Percentiles rank a stretch among this genome's conserved stretches.
Conservation (phyloP, 2,113 vertebrate genomes). For the Orcinus orca region DNA sequence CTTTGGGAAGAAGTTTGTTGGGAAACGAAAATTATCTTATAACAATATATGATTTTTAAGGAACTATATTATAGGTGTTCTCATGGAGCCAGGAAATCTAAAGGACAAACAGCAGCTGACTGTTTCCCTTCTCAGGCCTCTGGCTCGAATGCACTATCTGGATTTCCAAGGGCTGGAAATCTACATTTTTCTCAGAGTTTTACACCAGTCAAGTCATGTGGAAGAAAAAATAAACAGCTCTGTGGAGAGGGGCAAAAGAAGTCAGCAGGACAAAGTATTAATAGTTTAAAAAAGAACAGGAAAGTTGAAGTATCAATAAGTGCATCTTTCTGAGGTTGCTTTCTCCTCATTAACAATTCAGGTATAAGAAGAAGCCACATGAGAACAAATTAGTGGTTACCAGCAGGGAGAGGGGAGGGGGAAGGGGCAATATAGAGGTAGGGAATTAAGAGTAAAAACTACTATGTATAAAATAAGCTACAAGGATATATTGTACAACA, state of each 20-base stretch:
- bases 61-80: not conserved
- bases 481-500: not conserved
- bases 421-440: not conserved
- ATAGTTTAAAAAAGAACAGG: not conserved
- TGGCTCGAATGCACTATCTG: not conserved
- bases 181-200: not conserved
- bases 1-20: not conserved
- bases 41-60: not conserved
- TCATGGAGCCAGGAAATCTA: not conserved
- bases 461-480: not conserved
- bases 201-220: not conserved
- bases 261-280: not conserved
- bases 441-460: not conserved
- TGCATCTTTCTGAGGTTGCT: not conserved
- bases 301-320: not conserved
- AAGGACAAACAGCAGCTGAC: not conserved
- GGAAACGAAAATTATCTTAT: not conserved
- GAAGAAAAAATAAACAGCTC: not conserved
- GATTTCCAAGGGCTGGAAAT: not conserved
- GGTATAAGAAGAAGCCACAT: not conserved
- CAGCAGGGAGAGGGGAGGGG: not conserved
- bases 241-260: not conserved
- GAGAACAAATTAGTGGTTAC: not conserved
- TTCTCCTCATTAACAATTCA: not conserved
- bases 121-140: not conserved